Conservation (phyloP, 2,888 invertebrate genomes). For the Cyclophora punctaria region DNA sequence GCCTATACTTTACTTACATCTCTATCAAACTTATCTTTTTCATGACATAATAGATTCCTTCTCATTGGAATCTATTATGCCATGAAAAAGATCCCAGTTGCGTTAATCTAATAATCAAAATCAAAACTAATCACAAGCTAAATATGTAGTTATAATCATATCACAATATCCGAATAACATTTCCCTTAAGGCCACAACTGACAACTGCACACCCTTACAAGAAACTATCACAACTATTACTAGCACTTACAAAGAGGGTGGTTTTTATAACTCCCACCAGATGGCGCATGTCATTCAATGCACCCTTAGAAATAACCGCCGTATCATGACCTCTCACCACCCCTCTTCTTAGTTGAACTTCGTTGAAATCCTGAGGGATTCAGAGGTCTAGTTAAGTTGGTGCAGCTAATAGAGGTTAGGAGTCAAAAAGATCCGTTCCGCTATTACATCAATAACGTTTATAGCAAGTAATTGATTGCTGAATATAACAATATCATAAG, state of each 20-base stretch:
- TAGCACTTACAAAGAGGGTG: conserved; percentile 51
- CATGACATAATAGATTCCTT: too few relatives aligned
- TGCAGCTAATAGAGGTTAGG: conserved; percentile 48
- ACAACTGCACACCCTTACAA: conserved; percentile 48
- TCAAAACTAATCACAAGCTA: too few relatives aligned
- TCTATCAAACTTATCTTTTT: too few relatives aligned
- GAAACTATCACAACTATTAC: conserved; percentile 63
- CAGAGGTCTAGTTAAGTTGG: conserved; percentile 33
- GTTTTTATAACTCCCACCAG: conserved; percentile 66
- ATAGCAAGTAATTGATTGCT: conserved; percentile 53
- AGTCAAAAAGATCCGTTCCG: conserved; percentile 64
- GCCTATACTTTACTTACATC: too few relatives aligned
- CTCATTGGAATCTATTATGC: too few relatives aligned
- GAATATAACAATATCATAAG: conserved; percentile 62
- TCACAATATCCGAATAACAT: conserved; percentile 7
- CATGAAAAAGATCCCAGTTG: too few relatives aligned
- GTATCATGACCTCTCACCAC: conserved; percentile 23
- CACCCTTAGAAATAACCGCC: conserved; percentile 40
- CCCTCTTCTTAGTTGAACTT: conserved; percentile 7
- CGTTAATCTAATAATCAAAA: too few relatives aligned
- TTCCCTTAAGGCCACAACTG: conserved; percentile 14
- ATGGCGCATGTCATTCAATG: conserved; percentile 68
- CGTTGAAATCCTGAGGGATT: conserved; percentile 3
- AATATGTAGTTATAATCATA: background rate
- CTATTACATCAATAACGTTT: conserved; percentile 57